Percentiles rank a stretch among this genome's conserved stretches.
Evolutionary conservation across 2,888 invertebrate genomes (phyloP).

Genomic region (Epsilonema sp.): DNA sequence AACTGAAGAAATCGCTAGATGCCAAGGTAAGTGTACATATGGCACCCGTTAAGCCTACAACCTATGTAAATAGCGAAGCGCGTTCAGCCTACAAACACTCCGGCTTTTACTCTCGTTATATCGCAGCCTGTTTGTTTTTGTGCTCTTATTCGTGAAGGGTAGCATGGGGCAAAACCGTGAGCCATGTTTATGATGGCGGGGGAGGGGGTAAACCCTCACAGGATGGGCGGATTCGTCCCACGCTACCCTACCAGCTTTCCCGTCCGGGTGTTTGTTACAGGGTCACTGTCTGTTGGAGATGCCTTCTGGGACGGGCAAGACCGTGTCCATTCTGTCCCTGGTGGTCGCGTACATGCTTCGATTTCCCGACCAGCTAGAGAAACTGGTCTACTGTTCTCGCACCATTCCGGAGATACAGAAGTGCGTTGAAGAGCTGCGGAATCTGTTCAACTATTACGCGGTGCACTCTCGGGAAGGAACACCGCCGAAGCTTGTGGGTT

Average conservation of each 20-base stretch:
- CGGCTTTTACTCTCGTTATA: too few species aligned
- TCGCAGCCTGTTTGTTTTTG: too few species aligned
- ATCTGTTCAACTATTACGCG: slow-evolving; percentile 63
- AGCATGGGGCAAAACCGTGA: too few species aligned
- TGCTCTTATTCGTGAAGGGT: too few species aligned
- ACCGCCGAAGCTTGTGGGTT: slow-evolving; percentile 48
- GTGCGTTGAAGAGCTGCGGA: slow-evolving; percentile 79
- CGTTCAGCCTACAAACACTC: too few species aligned
- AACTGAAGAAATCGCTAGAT: slow-evolving; percentile 80
- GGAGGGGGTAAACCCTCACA: too few species aligned
- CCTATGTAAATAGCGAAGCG: too few species aligned
- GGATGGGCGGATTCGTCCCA: too few species aligned
- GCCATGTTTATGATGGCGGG: too few species aligned
- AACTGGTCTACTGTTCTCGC: slow-evolving; percentile 89
- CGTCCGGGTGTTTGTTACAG: slow-evolving; percentile 39
- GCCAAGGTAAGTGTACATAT: slow-evolving; percentile 62
- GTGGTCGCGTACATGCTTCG: slow-evolving; percentile 67
- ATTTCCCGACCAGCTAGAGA: slow-evolving; percentile 58
- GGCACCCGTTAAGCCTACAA: too few species aligned
- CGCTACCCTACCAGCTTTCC: too few species aligned
- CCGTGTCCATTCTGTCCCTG: slow-evolving; percentile 71
- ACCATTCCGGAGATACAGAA: slow-evolving; percentile 98
- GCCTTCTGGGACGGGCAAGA: slow-evolving; percentile 99
- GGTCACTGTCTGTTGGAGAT: slow-evolving; percentile 94
- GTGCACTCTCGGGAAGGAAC: slow-evolving; percentile 18